These are phyloP conservation scores for Philypnodon macrostomus DNA, from an alignment of 2,797 vertebrate genomes.

Conservation along the genomic window DNA sequence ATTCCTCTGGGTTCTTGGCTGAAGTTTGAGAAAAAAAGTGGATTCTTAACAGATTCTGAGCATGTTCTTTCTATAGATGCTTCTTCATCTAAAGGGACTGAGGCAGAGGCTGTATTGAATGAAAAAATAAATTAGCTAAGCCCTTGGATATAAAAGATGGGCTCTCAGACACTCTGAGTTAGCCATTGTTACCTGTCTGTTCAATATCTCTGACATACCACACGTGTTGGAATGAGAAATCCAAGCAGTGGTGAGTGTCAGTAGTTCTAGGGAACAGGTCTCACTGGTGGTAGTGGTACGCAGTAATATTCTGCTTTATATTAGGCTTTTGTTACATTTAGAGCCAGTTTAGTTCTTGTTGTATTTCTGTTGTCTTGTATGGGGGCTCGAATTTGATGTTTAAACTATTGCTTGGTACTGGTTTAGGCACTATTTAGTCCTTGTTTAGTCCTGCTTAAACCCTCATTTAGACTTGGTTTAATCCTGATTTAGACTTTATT, in stretches of 20 bases:
- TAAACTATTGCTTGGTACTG: no score
- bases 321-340: no score
- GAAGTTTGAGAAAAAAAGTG: constrained; percentile 32
- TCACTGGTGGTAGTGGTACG: no score
- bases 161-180: constrained; percentile 20
- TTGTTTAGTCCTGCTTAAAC: no score
- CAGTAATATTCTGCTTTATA: no score
- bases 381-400: no score
- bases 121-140: constrained; percentile 29
- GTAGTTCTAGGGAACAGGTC: no score
- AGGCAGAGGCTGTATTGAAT: constrained; percentile 38
- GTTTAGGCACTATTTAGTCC: no score
- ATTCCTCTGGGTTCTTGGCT: constrained; percentile 25
- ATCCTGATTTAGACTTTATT: no score
- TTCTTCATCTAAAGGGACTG: constrained; percentile 40
- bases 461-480: no score
- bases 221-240: constrained; percentile 21
- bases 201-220: constrained; percentile 21
- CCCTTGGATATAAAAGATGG: constrained; percentile 23
- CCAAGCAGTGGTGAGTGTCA: constrained; percentile 29
- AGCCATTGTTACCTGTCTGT: constrained; percentile 31
- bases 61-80: constrained; percentile 23
- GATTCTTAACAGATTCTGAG: constrained; percentile 32
- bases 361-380: no score
- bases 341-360: no score